Conservation (phyloP, 2,888 invertebrate species). For the Petrophora chlorosata region DNA sequence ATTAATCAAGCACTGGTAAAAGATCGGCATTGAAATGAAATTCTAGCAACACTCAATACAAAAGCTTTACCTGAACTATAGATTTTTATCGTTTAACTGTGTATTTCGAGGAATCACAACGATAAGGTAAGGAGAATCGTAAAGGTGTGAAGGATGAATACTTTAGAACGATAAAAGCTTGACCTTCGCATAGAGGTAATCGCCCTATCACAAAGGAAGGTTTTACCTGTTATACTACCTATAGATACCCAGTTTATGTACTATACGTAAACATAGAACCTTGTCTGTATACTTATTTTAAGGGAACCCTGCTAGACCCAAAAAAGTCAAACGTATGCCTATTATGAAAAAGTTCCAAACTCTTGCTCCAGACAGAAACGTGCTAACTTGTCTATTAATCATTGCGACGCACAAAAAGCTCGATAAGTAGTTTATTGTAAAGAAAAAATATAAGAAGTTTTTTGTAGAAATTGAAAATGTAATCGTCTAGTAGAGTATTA, state of each 20-base stretch:
- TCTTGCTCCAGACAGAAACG: constrained; percentile 14
- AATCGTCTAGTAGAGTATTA: constrained; percentile 3
- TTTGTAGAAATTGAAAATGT: constrained; percentile 16
- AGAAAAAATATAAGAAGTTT: constrained; percentile 15
- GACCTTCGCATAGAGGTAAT: constrained; percentile 58
- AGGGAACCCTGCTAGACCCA: neutral
- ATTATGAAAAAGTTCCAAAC: constrained; percentile 3
- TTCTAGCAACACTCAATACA: too few relatives aligned
- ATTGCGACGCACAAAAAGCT: constrained; percentile 30
- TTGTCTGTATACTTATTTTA: constrained; percentile 6
- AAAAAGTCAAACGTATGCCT: neutral
- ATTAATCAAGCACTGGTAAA: too few relatives aligned
- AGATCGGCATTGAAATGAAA: too few relatives aligned
- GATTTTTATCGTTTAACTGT: constrained; percentile 1
- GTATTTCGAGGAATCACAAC: constrained; percentile 21
- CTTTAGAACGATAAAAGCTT: constrained; percentile 41
- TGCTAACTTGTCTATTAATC: constrained; percentile 36
- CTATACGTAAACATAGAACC: constrained; percentile 9
- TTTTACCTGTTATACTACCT: constrained; percentile 40
- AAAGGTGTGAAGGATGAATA: constrained; percentile 44
- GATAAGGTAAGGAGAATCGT: constrained; percentile 29
- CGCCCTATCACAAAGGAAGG: constrained; percentile 56
- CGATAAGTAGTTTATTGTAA: constrained; percentile 18
- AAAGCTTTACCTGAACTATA: neutral
- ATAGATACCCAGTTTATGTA: constrained; percentile 31